These are phyloP conservation scores for Diglossa cyanea DNA, from an alignment of 2,797 vertebrate genomes.

Conservation along the genomic window DNA sequence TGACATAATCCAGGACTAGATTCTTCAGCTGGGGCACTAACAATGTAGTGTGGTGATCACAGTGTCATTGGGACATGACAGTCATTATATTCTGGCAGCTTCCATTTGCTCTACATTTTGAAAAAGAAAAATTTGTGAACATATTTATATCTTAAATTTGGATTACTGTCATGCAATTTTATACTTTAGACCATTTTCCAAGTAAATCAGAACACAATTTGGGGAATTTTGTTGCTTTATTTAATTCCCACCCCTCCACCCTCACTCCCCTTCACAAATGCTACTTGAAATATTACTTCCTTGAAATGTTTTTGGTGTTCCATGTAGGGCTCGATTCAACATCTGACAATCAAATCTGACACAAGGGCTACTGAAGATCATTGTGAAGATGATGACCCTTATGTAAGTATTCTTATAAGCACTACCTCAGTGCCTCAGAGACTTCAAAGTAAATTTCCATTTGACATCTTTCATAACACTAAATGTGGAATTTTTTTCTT, in stretches of 20 bases:
- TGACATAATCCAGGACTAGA: background rate
- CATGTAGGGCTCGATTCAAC: conserved; percentile 90
- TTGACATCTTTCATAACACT: background rate
- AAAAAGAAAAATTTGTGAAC: background rate
- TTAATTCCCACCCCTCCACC: background rate
- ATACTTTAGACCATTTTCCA: background rate
- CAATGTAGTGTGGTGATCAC: no score
- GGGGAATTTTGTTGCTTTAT: background rate
- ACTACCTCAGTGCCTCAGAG: background rate
- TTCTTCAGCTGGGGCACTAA: background rate
- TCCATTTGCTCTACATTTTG: background rate
- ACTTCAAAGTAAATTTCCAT: background rate
- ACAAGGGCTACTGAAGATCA: conserved; percentile 84
- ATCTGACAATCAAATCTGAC: conserved; percentile 86
- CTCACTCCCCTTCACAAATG: background rate
- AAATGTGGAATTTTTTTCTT: background rate
- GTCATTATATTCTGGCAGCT: background rate
- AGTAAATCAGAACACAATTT: background rate
- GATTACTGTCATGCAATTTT: background rate
- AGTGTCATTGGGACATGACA: background rate
- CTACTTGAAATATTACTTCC: background rate
- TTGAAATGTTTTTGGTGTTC: background rate
- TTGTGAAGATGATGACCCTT: conserved; percentile 92
- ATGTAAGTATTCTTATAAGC: conserved; percentile 79
- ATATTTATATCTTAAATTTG: background rate